phyloP scores from a whole-genome alignment of 2,113 vertebrate genomes.

The Alouatta palliata region DNA sequence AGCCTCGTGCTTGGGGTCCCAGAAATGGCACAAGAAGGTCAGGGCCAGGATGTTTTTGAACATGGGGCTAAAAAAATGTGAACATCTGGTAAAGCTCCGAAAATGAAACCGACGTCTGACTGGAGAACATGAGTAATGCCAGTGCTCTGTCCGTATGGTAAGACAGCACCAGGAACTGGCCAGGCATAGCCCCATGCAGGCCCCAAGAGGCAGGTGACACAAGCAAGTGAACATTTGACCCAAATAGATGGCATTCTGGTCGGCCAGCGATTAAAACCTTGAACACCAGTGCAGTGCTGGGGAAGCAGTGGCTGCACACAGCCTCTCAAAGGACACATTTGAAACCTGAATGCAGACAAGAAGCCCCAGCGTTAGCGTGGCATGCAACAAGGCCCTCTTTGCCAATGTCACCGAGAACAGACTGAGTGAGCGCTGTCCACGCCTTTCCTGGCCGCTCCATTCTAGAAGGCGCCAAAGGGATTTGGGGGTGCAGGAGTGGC shows the following conservation, averaged over 20 bases:
- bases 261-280: fast-evolving
- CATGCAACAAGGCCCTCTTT: fast-evolving
- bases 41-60: background rate
- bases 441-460: background rate
- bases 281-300: fast-evolving
- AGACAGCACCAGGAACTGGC: fast-evolving
- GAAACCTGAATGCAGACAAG: background rate
- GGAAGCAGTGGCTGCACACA: fast-evolving
- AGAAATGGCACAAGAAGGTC: background rate
- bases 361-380: too few species aligned
- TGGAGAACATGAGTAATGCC: fast-evolving
- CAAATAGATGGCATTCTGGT: fast-evolving
- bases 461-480: too few species aligned
- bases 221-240: fast-evolving
- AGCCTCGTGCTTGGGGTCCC: fast-evolving
- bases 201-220: fast-evolving
- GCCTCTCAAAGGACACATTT: too few species aligned
- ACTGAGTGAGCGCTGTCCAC: fast-evolving
- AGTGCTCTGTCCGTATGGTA: fast-evolving
- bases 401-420: fast-evolving
- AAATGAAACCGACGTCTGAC: fast-evolving
- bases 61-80: fast-evolving
- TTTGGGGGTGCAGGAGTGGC: background rate
- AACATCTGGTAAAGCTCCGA: fast-evolving
- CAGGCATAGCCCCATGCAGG: fast-evolving